Percentiles rank a stretch among this genome's conserved stretches.
Evolutionary conservation across 2,888 invertebrate species (phyloP).

Genomic region (Drosophila tanythrix): DNA sequence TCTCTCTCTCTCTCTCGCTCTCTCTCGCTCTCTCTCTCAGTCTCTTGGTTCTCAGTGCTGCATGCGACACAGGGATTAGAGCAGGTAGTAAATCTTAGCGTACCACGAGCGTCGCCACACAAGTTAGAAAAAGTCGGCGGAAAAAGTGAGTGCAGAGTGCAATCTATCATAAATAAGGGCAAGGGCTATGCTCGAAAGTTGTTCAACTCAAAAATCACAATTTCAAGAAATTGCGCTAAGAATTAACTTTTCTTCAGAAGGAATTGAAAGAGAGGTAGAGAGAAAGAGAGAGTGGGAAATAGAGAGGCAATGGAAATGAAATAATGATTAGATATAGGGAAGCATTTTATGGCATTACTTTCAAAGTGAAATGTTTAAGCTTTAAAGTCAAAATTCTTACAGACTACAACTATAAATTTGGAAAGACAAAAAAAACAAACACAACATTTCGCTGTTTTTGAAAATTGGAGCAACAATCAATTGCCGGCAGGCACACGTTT

Average conservation of each 20-base stretch:
- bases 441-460: not conserved
- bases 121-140: constrained; percentile 35
- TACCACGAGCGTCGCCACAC: constrained; percentile 60
- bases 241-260: not conserved
- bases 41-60: constrained; percentile 20
- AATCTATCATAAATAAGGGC: constrained; percentile 6
- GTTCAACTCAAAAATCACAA: not conserved
- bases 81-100: constrained; percentile 69
- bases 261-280: not conserved
- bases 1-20: not conserved
- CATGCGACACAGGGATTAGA: constrained; percentile 78
- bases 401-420: not conserved
- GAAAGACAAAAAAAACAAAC: not conserved
- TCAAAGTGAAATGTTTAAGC: not conserved
- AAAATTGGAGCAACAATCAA: constrained; percentile 8
- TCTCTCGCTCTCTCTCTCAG: not conserved
- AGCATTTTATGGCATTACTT: not conserved
- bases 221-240: not conserved
- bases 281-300: not conserved
- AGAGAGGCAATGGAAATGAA: not conserved
- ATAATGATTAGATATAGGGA: not conserved
- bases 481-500: not conserved
- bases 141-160: constrained; percentile 9
- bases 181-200: not conserved
- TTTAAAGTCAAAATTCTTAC: not conserved